Conservation (phyloP, 2,888 invertebrate species). For the Campopleginae sp. region DNA sequence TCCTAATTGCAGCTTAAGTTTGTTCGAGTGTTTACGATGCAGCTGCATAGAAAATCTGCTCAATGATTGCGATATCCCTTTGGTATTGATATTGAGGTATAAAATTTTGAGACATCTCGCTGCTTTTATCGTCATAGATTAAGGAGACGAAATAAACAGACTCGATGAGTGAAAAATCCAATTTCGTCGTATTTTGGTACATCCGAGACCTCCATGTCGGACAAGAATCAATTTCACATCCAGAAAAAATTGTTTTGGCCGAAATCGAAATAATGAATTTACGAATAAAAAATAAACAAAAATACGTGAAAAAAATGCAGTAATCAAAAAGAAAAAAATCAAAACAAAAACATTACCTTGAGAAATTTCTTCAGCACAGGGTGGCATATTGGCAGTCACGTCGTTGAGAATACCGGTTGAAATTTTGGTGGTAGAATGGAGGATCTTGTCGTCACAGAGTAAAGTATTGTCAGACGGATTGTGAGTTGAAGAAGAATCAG, state of each 20-base stretch:
- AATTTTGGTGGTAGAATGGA: conserved; percentile 79
- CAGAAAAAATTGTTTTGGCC: neutral
- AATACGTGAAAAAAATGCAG: neutral
- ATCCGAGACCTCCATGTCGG: neutral
- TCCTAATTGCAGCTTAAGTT: neutral
- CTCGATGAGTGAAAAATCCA: neutral
- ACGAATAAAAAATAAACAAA: neutral
- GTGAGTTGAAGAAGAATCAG: conserved; percentile 31
- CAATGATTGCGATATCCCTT: neutral
- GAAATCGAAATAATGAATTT: neutral
- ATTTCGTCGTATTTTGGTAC: neutral
- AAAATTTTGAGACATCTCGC: neutral
- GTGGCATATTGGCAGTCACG: conserved; percentile 86
- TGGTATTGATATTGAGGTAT: neutral
- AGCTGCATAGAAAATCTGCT: neutral
- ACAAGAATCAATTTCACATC: neutral
- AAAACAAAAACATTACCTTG: conserved; percentile 78
- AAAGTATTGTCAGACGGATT: conserved; percentile 61
- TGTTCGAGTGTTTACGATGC: neutral
- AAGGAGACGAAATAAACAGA: neutral
- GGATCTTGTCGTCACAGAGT: conserved; percentile 83
- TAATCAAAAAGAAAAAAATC: neutral
- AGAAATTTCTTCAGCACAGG: conserved; percentile 86
- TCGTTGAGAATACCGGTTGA: conserved; percentile 85
- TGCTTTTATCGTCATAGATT: neutral